Conservation (phyloP, 2,797 vertebrate species). For the Peromyscus nudipes region DNA sequence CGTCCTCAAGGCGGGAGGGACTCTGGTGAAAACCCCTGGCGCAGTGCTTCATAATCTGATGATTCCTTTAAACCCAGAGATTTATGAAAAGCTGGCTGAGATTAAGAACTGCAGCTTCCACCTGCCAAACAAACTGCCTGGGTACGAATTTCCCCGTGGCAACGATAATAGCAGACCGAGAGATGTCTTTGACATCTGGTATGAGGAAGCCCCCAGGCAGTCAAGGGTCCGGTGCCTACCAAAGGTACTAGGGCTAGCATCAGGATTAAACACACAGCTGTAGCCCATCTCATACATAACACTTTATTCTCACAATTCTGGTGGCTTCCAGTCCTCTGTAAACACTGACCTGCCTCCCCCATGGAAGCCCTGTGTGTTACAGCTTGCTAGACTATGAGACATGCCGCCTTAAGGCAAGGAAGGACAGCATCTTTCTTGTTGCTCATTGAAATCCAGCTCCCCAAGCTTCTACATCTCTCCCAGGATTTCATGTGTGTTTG, state of each 20-base stretch:
- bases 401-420: background rate
- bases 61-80: background rate
- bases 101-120: background rate
- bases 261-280: background rate
- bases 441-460: background rate
- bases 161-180: background rate
- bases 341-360: background rate
- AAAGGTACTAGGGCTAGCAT: rapidly evolving
- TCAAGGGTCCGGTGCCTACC: background rate
- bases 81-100: constrained; percentile 12
- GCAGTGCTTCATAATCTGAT: background rate
- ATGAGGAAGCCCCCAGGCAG: background rate
- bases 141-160: background rate
- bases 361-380: background rate
- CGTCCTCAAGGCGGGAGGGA: background rate
- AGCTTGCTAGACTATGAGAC: background rate
- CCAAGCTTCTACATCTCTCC: background rate
- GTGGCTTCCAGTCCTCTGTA: background rate
- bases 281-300: background rate
- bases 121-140: background rate
- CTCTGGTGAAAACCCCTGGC: background rate
- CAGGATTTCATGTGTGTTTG: background rate
- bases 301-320: background rate
- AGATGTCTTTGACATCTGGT: background rate
- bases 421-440: background rate